These are phyloP conservation scores for Lacerta viridis DNA, from an alignment of 2,797 vertebrate species.

Conservation along the genomic window DNA sequence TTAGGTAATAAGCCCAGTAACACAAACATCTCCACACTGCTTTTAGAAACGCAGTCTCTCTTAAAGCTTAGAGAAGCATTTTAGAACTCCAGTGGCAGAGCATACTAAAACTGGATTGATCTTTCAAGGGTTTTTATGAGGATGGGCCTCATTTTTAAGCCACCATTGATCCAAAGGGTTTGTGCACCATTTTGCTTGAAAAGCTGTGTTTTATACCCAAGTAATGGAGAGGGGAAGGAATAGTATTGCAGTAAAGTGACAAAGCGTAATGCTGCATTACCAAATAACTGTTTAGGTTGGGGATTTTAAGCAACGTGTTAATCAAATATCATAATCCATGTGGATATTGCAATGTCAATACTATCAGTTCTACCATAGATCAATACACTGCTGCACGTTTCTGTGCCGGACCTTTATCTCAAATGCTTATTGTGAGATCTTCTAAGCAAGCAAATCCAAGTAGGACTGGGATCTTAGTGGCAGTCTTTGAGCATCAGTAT, in stretches of 20 bases:
- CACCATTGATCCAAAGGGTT: neutral
- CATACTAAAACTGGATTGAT: conserved; percentile 13
- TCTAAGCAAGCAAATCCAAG: neutral
- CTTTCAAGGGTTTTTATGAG: conserved; percentile 34
- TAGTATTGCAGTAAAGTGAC: conserved; percentile 59
- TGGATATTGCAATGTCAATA: neutral
- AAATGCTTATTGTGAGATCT: neutral
- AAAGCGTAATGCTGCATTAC: conserved; percentile 19
- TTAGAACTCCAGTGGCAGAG: conserved; percentile 29
- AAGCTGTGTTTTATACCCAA: conserved; percentile 44
- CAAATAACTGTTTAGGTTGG: neutral
- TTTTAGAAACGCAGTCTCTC: neutral
- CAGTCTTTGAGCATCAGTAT: conserved; percentile 33
- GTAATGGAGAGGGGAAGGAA: conserved; percentile 31
- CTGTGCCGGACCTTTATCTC: neutral
- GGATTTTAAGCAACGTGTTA: conserved; percentile 54
- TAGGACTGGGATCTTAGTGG: conserved; percentile 66
- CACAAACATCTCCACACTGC: neutral
- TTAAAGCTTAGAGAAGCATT: conserved; percentile 20
- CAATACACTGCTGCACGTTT: neutral
- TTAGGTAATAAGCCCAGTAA: neutral
- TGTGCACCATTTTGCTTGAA: neutral
- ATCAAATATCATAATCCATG: conserved; percentile 36
- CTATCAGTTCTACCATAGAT: neutral
- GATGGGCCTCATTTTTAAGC: neutral